Evolutionary conservation across 2,888 invertebrate genomes (phyloP), one percentile per base, ranked within the genome.

Genomic region (Danaus chrysippus): DNA sequence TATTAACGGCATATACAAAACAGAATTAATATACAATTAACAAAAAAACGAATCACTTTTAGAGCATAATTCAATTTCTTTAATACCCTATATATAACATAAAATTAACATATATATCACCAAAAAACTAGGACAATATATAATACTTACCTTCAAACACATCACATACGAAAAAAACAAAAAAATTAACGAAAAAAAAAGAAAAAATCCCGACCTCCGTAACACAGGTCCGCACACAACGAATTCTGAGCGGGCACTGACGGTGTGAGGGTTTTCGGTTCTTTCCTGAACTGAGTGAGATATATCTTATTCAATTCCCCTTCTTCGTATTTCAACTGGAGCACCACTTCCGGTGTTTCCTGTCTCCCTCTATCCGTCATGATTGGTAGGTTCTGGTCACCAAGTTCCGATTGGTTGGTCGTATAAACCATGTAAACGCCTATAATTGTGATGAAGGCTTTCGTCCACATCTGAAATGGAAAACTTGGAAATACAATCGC

Each of bases 291-390:
- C 79, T 91, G 91, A 42, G 91, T 83, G 72, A 91, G 67, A 74
- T 89, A 89, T 85, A 91, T 86, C 79, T 84, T 83, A 80, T 90
- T 82, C 82, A 91, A 80, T 78, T 84, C 85, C 58, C 91, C 91
- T 13, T 77, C 75, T 60, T 86, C 82, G 68, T 91, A 91, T 70
- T 91, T 91, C 73, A 91, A 74, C 68, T 90, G 88, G 19, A 91
- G 72, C 54, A 91, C 84, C 10, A 91, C 89, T 70, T 89, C 89
- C 0, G 90, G 88, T 2, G 81, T 79, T 19, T 81, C 81, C 78
- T 74, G 72, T 81, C 75, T 76, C 44, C 12, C 58, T 23, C 43
- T 54, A 3, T 43, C 12, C 10, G 42, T 52, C 41, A 19, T 77
- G 10, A 85, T 85, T 85, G 83, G 83, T 61, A 74, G 72, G 1